Base-by-base conservation (phyloP, 2,797 vertebrate species). In the Phylloscopus collybita region DNA sequence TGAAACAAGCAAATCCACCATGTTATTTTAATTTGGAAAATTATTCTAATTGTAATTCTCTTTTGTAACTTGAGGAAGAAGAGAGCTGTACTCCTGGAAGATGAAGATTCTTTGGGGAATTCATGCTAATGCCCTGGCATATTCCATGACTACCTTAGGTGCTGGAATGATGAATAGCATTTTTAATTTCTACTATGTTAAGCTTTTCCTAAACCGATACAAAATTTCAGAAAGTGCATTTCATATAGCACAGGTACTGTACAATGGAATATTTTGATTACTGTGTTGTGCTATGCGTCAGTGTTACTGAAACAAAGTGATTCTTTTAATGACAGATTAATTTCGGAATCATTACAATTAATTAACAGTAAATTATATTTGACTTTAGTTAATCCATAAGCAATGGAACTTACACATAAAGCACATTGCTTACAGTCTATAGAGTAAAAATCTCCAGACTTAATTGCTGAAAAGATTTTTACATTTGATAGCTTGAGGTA, bases 111-210 rank as follows among this genome's bases (percentile, higher is more conserved):
- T 75, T 74, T 84, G 95, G 50, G 97, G 97, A 70, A 90, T 98
- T 79, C 98, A 98, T 74, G 93, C 96, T 30, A 97, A 97, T 82
- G 98, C 98, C 0, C 64, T 99, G 95, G 98, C 99, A 30, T 99
- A 98, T 94, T 98, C 98, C 80, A 98, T 99, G 98, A 99, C 99
- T 25, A 99, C 98, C 0, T 97, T 99, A 45, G 99, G 99, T 10
- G 97, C 98, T 59, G 95, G 97, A 57, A 99, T 99, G 99, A 98
- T 99, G 96, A 99, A 98, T 97, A 98, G 98, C 50, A 98, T 99
- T 91, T 99, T 99, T 92, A 98, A 97, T 96, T 99, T 99, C 97
- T 99, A 99, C 96, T 99, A 98, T 5, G 98, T 99, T 27, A 99
- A 99, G 95, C 98, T 99, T 34, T 99, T 99, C 90, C 92, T 99